Evolutionary conservation across 2,888 invertebrate genomes (phyloP), one percentile per base, ranked within the genome.

Genomic region (Heterodera filipjevi): DNA sequence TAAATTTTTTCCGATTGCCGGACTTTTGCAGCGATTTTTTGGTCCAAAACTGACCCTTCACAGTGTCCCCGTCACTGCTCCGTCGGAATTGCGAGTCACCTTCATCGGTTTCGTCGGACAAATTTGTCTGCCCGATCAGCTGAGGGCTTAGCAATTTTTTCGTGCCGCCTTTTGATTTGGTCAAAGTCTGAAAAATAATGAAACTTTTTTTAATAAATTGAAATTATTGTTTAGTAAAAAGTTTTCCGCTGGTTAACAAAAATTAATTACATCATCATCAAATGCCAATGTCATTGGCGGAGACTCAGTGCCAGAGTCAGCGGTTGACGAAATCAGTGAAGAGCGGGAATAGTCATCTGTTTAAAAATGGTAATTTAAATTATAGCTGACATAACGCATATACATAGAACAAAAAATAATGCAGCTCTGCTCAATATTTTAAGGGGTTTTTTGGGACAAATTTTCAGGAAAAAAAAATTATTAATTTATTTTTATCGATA

Each of bases 291-390:
- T 35, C 22, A 59, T 59, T 33, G 75, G 59, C 30, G 79, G 79
- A 16, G 79, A 79, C n/a, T 79, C 79, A 33, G 77, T 79, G 30
- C 79, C 79, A 49, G 79, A 79, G 49, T 79, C 79, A 22, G 53
- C 76, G 12, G 46, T 75, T 27, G 75, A 75, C 16, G 75, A 75
- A 1, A 75, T 2, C 8, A 75, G 46, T 32, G 75, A 75, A 22
- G 75, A 75, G 19, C 75, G 75, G 16, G 75, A 75, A 66, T 64
- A 75, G 64, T 75, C 75, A 66, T 75, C 75, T 75, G 32, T 16
- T 5, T 32, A 75, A 32, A 66, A 32, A 8, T 27, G 27, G 3
- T 35, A 33, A 49, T 71, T 39, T 39, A 12, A 10, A 10, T 39
- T 39, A 10, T 39, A 12, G 12, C 6, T 39, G 39, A 39, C 12